A percentile compares a stretch with the other conserved stretches of the same genome.
phyloP scores from a whole-genome alignment of 2,797 vertebrate genomes.

The Salarias fasciatus region DNA sequence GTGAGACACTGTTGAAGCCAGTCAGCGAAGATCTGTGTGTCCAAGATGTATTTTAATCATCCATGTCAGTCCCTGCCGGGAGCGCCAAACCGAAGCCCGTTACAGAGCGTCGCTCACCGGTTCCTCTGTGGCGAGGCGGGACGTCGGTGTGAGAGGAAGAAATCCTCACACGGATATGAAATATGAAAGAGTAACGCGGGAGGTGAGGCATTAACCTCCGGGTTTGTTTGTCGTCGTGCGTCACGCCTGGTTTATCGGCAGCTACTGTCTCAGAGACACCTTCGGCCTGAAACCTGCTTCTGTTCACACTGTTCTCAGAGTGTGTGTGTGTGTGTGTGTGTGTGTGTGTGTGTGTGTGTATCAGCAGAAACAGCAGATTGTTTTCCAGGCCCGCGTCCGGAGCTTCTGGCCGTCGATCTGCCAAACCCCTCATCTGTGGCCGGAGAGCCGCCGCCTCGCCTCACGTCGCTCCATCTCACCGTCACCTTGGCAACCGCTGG shows the following conservation, averaged over 20 bases:
- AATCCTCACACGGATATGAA: too few relatives aligned
- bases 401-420: constrained; percentile 81
- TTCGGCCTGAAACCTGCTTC: constrained; percentile 37
- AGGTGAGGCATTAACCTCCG: constrained; percentile 53
- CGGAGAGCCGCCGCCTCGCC: constrained; percentile 82
- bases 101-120: too few relatives aligned
- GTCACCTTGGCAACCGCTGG: constrained; percentile 90
- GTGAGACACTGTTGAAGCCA: too few relatives aligned
- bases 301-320: constrained; percentile 2
- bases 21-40: too few relatives aligned
- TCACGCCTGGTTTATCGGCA: constrained; percentile 15
- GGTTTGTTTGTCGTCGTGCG: constrained; percentile 32
- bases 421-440: constrained; percentile 90
- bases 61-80: too few relatives aligned
- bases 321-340: background rate
- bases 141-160: background rate
- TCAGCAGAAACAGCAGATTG: constrained; percentile 9
- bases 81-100: too few relatives aligned
- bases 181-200: constrained; percentile 7
- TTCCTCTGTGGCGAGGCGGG: too few relatives aligned
- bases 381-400: constrained; percentile 48
- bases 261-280: constrained; percentile 24
- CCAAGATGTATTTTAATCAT: too few relatives aligned
- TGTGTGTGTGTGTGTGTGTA: background rate
- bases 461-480: constrained; percentile 81